These are phyloP conservation scores for Tangara arthus DNA, from an alignment of 2,797 vertebrate genomes.

Conservation along the genomic window DNA sequence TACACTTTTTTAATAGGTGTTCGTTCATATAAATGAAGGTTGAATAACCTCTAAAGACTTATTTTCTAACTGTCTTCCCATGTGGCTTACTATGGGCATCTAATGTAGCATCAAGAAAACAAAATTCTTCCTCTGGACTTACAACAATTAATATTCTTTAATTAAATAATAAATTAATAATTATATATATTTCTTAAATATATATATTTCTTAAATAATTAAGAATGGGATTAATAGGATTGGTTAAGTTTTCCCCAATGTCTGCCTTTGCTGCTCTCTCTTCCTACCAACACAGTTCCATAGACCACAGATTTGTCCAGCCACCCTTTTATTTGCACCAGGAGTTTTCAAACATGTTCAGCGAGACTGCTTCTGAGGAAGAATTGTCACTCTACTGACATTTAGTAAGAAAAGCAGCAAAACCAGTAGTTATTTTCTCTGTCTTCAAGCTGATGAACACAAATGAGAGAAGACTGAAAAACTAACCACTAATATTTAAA, in stretches of 20 bases:
- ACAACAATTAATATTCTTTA: background rate
- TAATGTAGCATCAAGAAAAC: background rate
- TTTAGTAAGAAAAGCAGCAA: background rate
- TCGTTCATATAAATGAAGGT: background rate
- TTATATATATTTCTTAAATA: background rate
- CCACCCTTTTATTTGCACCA: background rate
- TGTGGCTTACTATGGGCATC: background rate
- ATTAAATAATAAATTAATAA: background rate
- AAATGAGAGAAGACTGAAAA: background rate
- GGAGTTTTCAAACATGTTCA: background rate
- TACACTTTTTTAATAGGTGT: background rate
- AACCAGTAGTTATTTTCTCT: background rate
- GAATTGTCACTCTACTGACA: background rate
- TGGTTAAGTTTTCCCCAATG: background rate
- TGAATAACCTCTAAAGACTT: background rate
- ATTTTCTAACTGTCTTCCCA: background rate
- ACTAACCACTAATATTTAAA: background rate
- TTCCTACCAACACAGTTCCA: background rate
- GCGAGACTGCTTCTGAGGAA: background rate
- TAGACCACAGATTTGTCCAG: background rate
- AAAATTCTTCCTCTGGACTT: background rate
- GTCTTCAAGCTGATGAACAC: background rate
- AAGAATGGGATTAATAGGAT: background rate
- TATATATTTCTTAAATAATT: background rate
- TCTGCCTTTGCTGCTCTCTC: background rate